These are phyloP conservation scores for Pararge aegeria DNA, from an alignment of 1,140 invertebrate genomes.

Conservation along the genomic window DNA sequence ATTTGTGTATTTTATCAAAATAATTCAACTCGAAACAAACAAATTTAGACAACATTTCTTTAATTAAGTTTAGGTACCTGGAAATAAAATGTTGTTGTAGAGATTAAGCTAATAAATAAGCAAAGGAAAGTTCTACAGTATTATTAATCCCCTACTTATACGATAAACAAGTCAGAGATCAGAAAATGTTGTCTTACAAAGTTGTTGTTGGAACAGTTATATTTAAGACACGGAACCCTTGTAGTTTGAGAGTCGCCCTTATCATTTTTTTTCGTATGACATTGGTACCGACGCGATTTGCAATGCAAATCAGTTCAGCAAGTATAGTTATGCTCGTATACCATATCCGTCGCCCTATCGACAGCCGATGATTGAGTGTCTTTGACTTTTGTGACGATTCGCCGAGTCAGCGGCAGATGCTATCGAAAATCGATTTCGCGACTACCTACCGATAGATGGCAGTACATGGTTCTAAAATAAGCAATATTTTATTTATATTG, in stretches of 20 bases:
- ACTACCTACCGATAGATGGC: constrained; percentile 35
- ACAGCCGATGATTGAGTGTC: constrained; percentile 58
- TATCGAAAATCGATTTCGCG: constrained; percentile 3
- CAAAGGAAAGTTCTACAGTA: too few species aligned
- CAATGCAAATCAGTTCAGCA: constrained; percentile 47
- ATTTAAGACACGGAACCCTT: constrained; percentile 9
- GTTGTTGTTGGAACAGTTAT: too few species aligned
- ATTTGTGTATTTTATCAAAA: too few species aligned
- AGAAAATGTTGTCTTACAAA: too few species aligned
- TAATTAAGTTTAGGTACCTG: too few species aligned
- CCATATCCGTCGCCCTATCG: constrained; percentile 52
- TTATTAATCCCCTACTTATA: too few species aligned
- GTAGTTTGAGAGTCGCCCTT: constrained; percentile 6
- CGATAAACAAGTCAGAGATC: too few species aligned
- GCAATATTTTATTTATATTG: constrained; percentile 1
- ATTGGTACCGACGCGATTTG: constrained; percentile 54
- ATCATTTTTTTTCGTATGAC: constrained; percentile 45
- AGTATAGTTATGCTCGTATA: background rate
- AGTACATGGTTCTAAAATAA: background rate
- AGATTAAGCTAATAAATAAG: too few species aligned
- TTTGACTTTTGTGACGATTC: constrained; percentile 37
- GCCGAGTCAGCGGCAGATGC: constrained; percentile 50
- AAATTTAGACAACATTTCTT: too few species aligned
- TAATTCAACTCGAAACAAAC: too few species aligned
- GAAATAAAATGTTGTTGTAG: too few species aligned